These are phyloP conservation scores for Riparia riparia DNA, from an alignment of 2,113 vertebrate genomes.

Conservation along the genomic window DNA sequence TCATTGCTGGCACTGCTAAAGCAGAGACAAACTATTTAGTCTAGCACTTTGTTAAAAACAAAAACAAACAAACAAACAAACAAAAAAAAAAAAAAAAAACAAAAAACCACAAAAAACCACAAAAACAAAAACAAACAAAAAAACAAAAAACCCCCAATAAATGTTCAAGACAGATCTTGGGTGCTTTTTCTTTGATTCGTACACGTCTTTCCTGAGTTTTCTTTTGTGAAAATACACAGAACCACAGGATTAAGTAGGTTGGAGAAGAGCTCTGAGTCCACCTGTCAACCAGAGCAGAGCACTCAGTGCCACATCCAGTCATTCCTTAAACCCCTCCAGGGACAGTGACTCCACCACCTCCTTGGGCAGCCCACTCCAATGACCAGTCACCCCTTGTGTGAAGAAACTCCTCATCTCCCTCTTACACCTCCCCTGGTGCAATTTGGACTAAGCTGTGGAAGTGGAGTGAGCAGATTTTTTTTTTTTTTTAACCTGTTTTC, in stretches of 20 bases:
- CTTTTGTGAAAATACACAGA: neutral
- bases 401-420: neutral
- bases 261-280: neutral
- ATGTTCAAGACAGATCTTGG: neutral
- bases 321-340: neutral
- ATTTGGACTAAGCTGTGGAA: neutral
- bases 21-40: slow-evolving; percentile 1
- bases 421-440: neutral
- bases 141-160: neutral
- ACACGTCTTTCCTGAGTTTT: neutral
- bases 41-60: neutral
- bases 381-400: neutral
- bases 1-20: neutral
- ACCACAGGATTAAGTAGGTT: neutral
- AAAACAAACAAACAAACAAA: neutral
- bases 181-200: neutral
- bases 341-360: neutral
- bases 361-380: neutral
- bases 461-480: rapidly evolving
- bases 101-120: too few relatives aligned
- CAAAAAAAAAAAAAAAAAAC: neutral
- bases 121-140: neutral
- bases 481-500: rapidly evolving
- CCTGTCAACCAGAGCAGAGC: neutral
- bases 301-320: rapidly evolving